Base-by-base conservation (phyloP, 2,797 vertebrate species). In the Octomys mimax region DNA sequence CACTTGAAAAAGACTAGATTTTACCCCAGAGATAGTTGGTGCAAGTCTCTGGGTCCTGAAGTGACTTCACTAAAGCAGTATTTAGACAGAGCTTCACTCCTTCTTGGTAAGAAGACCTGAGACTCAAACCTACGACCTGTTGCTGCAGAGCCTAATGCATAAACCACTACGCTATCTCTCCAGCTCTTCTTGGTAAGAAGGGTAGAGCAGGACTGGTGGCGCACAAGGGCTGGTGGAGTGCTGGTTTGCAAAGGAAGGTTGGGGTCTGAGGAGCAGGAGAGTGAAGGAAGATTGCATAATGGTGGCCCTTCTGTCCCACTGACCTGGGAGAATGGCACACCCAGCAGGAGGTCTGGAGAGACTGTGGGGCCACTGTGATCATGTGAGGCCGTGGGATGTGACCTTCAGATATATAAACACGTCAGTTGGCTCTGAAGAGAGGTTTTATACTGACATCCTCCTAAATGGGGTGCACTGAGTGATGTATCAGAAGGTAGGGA, bases 1-100 rank as follows among this genome's bases (percentile, higher is more conserved):
- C 73, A 61, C 28, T 39, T 28, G 78, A 70, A 39, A 87, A 93
- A 88, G 33, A 64, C 21, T 71, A 64, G 66, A 64, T 83, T 78
- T 95, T 87, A 52, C 73, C 36, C 39, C 31, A 57, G 92, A 94
- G 68, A 82, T n/a, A 18, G 10, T 61, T 94, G 87, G 59, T 92
- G 22, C 62, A 52, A 78, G 28, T 33, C 70, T 66, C 39, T 83
- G 75, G 21, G 36, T 16, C 36, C 75, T 92, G 85, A 49, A 87
- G 49, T 49, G 11, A 79, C 61, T 19, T 80, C 66, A 70, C 49
- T 31, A 31, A 57, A 39, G 16, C 31, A 39, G 26, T 66, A 2
- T 80, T 85, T 82, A 10, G 68, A 19, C 84, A 39, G 88, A 88
- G 57, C 54, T 59, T 93, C 42, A 42, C 21, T 91, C 64, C 39